Evolutionary conservation across 2,888 invertebrate species (phyloP).

Genomic region (Drosophila austrosaltans): DNA sequence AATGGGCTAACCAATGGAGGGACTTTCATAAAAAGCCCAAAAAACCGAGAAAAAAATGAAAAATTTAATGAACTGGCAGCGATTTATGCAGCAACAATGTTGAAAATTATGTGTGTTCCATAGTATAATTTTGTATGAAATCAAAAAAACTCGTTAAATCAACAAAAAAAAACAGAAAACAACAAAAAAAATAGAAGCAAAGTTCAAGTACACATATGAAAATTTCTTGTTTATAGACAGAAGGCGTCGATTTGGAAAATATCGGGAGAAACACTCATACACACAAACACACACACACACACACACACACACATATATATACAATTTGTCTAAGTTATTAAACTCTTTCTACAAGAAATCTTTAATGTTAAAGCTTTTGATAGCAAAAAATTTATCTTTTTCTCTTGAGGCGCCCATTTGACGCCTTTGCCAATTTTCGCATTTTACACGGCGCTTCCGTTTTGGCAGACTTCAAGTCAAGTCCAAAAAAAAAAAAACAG

Average conservation of each 20-base stretch:
- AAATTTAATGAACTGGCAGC: slow-evolving; percentile 67
- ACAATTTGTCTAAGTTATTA: not conserved
- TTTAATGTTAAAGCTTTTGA: slow-evolving; percentile 31
- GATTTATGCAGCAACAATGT: slow-evolving; percentile 58
- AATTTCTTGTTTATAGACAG: slow-evolving; percentile 1
- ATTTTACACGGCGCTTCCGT: slow-evolving; percentile 59
- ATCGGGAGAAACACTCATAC: slow-evolving; percentile 4
- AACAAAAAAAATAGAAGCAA: slow-evolving; percentile 16
- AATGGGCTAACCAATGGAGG: not conserved
- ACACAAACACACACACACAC: slow-evolving; percentile 9
- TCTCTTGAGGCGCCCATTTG: slow-evolving; percentile 47
- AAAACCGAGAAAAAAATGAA: slow-evolving; percentile 42
- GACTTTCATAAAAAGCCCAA: slow-evolving; percentile 22
- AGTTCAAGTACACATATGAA: slow-evolving; percentile 50
- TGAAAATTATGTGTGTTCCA: slow-evolving; percentile 35
- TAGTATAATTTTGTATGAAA: slow-evolving; percentile 59
- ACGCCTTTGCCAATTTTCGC: slow-evolving; percentile 57
- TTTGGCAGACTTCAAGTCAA: slow-evolving; percentile 52
- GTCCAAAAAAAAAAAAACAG: too few relatives aligned
- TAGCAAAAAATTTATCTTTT: slow-evolving; percentile 18
- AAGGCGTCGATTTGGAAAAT: slow-evolving; percentile 52
- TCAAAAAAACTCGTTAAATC: slow-evolving; percentile 68
- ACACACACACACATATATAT: not conserved
- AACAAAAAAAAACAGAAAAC: slow-evolving; percentile 30
- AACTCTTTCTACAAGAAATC: slow-evolving; percentile 22